A percentile compares a stretch with the other conserved stretches of the same genome.
Evolutionary conservation across 2,113 vertebrate genomes (phyloP).

Genomic region (Fregetta grallaria): DNA sequence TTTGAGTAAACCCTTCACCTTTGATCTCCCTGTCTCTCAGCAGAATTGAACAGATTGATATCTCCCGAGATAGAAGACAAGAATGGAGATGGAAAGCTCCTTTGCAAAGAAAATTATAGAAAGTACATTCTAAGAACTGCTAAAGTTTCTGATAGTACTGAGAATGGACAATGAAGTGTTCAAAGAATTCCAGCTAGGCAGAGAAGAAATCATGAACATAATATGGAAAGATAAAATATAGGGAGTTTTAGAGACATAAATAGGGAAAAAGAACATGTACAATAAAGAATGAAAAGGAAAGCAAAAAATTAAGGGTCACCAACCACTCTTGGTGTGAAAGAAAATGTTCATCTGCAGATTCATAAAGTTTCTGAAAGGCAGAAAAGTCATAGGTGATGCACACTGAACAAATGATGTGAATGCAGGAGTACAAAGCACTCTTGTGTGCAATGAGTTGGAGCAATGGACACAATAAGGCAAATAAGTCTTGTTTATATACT

Average conservation of each 20-base stretch:
- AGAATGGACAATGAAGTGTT: neutral
- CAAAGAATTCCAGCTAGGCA: neutral
- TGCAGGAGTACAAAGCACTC: neutral
- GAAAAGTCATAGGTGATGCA: neutral
- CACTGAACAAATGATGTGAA: neutral
- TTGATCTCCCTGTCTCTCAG: neutral
- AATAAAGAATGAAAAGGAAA: neutral
- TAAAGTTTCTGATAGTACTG: neutral
- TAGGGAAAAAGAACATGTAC: neutral
- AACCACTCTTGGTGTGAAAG: neutral
- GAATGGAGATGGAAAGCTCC: neutral
- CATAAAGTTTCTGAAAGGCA: neutral
- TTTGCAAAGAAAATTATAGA: neutral
- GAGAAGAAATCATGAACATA: neutral
- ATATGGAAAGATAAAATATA: neutral
- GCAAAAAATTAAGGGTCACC: neutral
- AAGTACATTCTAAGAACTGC: neutral
- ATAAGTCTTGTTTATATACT: neutral
- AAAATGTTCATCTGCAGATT: neutral
- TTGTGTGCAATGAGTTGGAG: neutral
- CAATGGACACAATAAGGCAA: neutral
- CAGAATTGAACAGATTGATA: neutral
- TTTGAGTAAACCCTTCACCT: neutral
- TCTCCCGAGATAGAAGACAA: neutral
- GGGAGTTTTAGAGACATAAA: neutral